Base-by-base conservation (phyloP, 2,888 invertebrate species). In the Brachyopa scutellaris region DNA sequence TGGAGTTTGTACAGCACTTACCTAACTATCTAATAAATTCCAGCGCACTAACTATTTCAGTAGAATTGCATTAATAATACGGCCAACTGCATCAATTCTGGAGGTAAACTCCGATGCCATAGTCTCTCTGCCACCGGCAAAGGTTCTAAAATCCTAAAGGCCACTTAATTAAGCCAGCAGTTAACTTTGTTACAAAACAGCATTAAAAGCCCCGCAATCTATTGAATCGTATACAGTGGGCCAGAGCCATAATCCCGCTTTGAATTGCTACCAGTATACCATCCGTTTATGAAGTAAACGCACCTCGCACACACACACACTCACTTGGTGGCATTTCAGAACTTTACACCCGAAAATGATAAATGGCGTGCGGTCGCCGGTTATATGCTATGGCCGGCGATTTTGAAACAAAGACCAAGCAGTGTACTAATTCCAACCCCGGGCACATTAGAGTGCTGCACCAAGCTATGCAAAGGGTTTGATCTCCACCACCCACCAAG, bases 141-240 rank as follows among this genome's bases (percentile, higher is more conserved):
- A 11, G 51, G 23, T 11, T 29, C 6, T n/a, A n/a, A 42, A 53
- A 61, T 77, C 70, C 66, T 26, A 62, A 82, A 77, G 49, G 77
- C 72, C 66, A 77, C 82, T 82, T 72, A 77, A 82, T 82, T 82
- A 82, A 82, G 77, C 76, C 64, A 82, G 66, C 66, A 82, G 61
- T 59, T 49, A 82, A 76, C 59, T 72, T 72, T 66, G 59, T 59
- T 33, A 53, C 69, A 55, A 77, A 82, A 55, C 47, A 64, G 45
- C 70, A 70, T 70, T 72, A 82, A 40, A 64, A 66, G 67, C 69
- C 51, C 51, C 59, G 51, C 53, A 72, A 77, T 82, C 77, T 72
- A 67, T 82, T 82, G 61, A 82, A 69, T 69, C 57, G 51, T 57
- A 49, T 64, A 57, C 6, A 6, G 26, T 40, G 38, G 73, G 11